These are phyloP conservation scores for Myoxocephalus aenaeus DNA, from an alignment of 2,797 vertebrate genomes.

Conservation along the genomic window DNA sequence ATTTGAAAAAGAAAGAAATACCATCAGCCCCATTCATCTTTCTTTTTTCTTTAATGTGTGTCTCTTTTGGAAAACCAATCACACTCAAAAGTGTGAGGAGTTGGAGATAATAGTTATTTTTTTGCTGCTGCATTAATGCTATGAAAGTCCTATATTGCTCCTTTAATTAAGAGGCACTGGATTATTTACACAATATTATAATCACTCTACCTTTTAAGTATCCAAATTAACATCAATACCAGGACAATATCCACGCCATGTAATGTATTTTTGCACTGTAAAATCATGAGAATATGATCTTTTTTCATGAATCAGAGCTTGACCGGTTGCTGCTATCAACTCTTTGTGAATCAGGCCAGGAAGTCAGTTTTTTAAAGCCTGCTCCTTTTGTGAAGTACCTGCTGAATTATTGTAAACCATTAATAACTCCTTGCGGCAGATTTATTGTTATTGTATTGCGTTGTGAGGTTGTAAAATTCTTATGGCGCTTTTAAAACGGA, in stretches of 20 bases:
- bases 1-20: not conserved
- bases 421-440: not conserved
- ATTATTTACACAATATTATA: too few species aligned
- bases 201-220: too few species aligned
- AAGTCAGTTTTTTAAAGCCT: not conserved
- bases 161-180: too few species aligned
- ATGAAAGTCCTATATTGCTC: too few species aligned
- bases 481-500: conserved; percentile 18
- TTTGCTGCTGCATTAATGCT: too few species aligned
- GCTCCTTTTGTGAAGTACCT: not conserved
- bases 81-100: too few species aligned
- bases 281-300: not conserved
- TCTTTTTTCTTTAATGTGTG: not conserved
- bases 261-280: too few species aligned
- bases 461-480: conserved; percentile 26
- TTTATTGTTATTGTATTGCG: not conserved
- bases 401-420: conserved; percentile 9
- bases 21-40: not conserved
- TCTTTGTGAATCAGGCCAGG: not conserved
- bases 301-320: not conserved
- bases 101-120: too few species aligned
- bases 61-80: too few species aligned
- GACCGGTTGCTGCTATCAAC: not conserved
- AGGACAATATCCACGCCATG: too few species aligned
- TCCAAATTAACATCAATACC: too few species aligned